These are phyloP conservation scores for Probosciger aterrimus DNA, from an alignment of 2,113 vertebrate species.

Conservation along the genomic window DNA sequence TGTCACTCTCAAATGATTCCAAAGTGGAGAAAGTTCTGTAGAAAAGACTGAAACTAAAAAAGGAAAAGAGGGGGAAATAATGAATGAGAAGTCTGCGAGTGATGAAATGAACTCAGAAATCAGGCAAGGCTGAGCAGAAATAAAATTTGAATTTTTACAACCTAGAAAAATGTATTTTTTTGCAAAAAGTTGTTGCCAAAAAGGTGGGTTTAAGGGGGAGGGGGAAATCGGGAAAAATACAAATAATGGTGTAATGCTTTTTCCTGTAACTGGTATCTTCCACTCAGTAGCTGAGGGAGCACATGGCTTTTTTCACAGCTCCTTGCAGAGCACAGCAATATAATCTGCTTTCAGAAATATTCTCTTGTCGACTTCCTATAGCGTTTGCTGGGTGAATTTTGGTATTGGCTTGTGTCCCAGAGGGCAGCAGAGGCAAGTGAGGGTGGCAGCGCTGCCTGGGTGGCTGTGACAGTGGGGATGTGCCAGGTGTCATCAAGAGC, in stretches of 20 bases:
- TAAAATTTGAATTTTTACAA: background rate
- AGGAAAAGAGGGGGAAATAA: accelerated
- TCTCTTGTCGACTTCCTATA: too few relatives aligned
- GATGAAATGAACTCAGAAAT: background rate
- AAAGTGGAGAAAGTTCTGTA: background rate
- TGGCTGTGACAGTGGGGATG: accelerated
- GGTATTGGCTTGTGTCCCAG: background rate
- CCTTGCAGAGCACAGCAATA: background rate
- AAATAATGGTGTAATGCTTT: background rate
- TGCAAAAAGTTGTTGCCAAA: background rate
- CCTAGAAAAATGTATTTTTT: background rate
- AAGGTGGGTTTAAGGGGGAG: background rate
- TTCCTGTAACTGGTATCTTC: background rate
- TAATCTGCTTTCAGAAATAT: background rate
- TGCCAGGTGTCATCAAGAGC: background rate
- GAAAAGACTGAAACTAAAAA: background rate
- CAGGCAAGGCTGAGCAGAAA: background rate
- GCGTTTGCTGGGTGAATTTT: background rate
- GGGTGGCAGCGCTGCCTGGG: background rate
- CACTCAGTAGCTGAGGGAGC: background rate
- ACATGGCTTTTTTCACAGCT: background rate
- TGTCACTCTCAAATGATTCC: background rate
- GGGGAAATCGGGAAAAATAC: background rate
- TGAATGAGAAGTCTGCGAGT: background rate
- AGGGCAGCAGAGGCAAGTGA: background rate